Evolutionary conservation across 2,113 vertebrate genomes (phyloP).

Genomic region (Caretta caretta): DNA sequence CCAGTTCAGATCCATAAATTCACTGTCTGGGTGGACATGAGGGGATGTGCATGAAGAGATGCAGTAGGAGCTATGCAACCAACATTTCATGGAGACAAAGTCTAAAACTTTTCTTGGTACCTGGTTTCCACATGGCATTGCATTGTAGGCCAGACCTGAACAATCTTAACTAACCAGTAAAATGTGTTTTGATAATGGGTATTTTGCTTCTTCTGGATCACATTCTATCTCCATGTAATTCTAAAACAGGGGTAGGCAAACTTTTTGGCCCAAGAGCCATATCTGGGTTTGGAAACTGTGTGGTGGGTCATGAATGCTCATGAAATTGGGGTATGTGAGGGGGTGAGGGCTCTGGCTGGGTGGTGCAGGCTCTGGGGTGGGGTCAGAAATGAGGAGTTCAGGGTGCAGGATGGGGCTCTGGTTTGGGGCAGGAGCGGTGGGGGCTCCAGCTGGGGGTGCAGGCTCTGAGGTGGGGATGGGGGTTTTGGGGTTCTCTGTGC

Average conservation of each 20-base stretch:
- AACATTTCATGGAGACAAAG: not conserved
- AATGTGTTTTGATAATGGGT: not conserved
- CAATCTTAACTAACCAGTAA: not conserved
- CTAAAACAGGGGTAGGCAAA: not conserved
- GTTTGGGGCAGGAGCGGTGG: no score
- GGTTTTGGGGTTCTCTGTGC: no score
- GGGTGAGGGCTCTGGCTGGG: no score
- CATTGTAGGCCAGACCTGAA: not conserved
- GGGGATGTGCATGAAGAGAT: not conserved
- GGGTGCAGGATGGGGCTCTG: no score
- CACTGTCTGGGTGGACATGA: not conserved
- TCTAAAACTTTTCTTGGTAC: not conserved
- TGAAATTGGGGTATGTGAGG: no score
- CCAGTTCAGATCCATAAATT: conserved; percentile 6
- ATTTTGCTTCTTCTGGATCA: not conserved
- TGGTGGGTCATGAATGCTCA: no score
- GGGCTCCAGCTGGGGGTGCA: no score
- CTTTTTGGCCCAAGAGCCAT: no score
- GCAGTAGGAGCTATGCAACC: not conserved
- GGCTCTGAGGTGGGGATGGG: no score
- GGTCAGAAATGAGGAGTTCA: no score
- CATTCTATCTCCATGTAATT: rapidly evolving
- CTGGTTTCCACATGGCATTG: not conserved
- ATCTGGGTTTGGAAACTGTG: no score
- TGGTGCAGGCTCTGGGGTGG: no score